Evolutionary conservation across 2,888 invertebrate species (phyloP).

Genomic region (Tenodera sinensis): DNA sequence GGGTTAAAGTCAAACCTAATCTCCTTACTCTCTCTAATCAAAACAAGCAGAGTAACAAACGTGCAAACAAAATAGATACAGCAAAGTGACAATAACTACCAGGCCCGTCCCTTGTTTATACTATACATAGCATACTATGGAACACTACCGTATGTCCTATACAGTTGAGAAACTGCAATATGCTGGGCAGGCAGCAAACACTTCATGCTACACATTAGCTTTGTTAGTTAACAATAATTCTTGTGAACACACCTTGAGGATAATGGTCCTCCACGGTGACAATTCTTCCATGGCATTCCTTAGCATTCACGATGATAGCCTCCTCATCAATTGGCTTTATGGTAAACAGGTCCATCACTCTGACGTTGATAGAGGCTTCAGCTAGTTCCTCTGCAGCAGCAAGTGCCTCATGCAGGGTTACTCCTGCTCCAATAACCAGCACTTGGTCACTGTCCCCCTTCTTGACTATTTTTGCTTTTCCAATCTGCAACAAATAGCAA

Average conservation of each 20-base stretch:
- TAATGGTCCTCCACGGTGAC: conserved; percentile 98
- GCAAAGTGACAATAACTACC: too few relatives aligned
- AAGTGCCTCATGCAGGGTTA: conserved; percentile 89
- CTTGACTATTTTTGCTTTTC: conserved; percentile 75
- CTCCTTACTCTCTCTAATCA: too few relatives aligned
- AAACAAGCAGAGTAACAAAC: too few relatives aligned
- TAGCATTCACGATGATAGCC: conserved; percentile 71
- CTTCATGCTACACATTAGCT: too few relatives aligned
- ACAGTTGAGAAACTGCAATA: too few relatives aligned
- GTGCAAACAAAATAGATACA: too few relatives aligned
- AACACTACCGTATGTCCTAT: too few relatives aligned
- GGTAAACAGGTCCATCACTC: conserved; percentile 94
- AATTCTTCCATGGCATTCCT: conserved; percentile 73
- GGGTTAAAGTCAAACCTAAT: too few relatives aligned
- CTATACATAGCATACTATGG: too few relatives aligned
- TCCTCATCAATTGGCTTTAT: conserved; percentile 89
- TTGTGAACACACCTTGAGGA: conserved; percentile 62
- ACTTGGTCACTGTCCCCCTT: conserved; percentile 74
- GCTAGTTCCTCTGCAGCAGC: conserved; percentile 74
- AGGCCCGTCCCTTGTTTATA: too few relatives aligned
- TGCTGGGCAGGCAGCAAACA: too few relatives aligned
- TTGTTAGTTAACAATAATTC: too few relatives aligned
- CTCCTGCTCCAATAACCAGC: conserved; percentile 86
- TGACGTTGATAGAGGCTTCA: conserved; percentile 65
- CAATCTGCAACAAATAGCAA: conserved; percentile 51